Conservation (phyloP, 2,888 invertebrate genomes). For the Furcula furcula region DNA sequence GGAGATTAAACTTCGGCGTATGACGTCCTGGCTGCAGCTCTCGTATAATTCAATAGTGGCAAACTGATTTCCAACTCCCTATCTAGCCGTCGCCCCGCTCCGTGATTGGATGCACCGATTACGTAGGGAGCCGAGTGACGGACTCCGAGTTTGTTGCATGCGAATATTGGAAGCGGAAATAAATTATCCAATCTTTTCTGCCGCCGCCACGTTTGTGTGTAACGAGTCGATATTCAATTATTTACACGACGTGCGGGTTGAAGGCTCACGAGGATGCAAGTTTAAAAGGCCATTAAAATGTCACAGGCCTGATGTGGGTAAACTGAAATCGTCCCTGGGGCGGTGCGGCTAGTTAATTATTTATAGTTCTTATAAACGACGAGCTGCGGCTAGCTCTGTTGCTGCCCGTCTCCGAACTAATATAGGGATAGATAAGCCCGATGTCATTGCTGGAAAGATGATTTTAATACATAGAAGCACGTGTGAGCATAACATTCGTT, state of each 20-base stretch:
- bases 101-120: constrained; percentile 68
- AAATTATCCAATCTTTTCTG: constrained; percentile 54
- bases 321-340: constrained; percentile 48
- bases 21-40: constrained; percentile 71
- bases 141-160: constrained; percentile 49
- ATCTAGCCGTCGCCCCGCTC: constrained; percentile 38
- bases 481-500: no score
- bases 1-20: constrained; percentile 78
- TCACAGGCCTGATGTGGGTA: constrained; percentile 66
- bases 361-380: constrained; percentile 62
- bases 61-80: constrained; percentile 72
- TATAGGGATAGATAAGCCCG: constrained; percentile 29
- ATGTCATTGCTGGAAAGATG: no score
- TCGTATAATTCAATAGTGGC: constrained; percentile 78
- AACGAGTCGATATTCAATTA: constrained; percentile 46
- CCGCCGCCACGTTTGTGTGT: constrained; percentile 23
- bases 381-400: constrained; percentile 11
- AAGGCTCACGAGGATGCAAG: constrained; percentile 51
- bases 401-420: constrained; percentile 6
- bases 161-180: constrained; percentile 55
- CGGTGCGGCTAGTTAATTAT: constrained; percentile 62
- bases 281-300: constrained; percentile 74
- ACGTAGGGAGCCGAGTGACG: constrained; percentile 41
- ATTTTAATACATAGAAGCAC: no score
- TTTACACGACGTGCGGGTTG: constrained; percentile 49